These are phyloP conservation scores for Nerophis lumbriciformis DNA, from an alignment of 2,113 vertebrate species.

Conservation along the genomic window DNA sequence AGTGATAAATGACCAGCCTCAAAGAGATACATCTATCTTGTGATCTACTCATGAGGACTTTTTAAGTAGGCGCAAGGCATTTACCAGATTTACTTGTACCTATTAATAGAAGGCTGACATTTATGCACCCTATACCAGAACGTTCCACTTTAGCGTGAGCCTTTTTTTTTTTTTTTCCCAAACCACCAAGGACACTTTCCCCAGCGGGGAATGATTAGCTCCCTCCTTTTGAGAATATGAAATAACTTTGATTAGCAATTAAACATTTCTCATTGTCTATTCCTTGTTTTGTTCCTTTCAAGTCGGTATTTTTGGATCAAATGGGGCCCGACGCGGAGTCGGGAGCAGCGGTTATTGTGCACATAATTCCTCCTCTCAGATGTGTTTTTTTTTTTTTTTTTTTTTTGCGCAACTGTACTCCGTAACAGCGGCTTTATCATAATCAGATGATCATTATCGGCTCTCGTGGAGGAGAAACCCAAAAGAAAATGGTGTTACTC, in stretches of 20 bases:
- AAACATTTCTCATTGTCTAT: conserved; percentile 68
- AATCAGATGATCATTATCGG: conserved; percentile 62
- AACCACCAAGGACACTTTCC: conserved; percentile 70
- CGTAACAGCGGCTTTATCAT: conserved; percentile 55
- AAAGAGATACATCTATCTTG: conserved; percentile 40
- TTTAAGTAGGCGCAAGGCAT: conserved; percentile 29
- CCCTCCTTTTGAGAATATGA: conserved; percentile 59
- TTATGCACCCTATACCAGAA: conserved; percentile 52
- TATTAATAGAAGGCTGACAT: conserved; percentile 75
- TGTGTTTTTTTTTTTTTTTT: conserved; percentile 27
- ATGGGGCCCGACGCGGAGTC: conserved; percentile 43
- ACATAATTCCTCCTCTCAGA: conserved; percentile 50
- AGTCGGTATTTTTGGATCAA: conserved; percentile 67
- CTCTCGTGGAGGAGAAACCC: conserved; percentile 30
- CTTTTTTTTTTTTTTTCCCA: conserved; percentile 44
- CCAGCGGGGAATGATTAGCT: conserved; percentile 71
- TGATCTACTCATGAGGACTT: conserved; percentile 25
- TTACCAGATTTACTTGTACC: conserved; percentile 59
- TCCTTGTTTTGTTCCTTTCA: conserved; percentile 61
- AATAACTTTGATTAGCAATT: conserved; percentile 78
- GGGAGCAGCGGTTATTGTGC: conserved; percentile 37
- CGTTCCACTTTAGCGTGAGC: conserved; percentile 48
- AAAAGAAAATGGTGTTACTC: conserved; percentile 28
- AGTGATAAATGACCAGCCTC: conserved; percentile 33
- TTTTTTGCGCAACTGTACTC: conserved; percentile 40